Evolutionary conservation across 2,797 vertebrate species (phyloP).

Genomic region (Spondyliosoma cantharus): DNA sequence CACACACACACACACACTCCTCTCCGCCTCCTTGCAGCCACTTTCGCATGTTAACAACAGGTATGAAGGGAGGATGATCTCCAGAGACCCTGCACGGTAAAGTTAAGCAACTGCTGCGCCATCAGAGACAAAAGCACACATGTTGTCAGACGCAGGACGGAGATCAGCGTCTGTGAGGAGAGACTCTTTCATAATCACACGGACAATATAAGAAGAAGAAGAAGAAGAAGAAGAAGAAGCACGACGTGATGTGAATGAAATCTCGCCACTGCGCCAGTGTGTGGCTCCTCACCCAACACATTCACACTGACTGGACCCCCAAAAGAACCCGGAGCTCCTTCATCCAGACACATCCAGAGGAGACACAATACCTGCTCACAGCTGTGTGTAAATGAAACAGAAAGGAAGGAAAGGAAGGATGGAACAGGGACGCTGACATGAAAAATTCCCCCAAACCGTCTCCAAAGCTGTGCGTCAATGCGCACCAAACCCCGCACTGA

Average conservation of each 20-base stretch:
- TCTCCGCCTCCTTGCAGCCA: background rate
- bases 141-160: background rate
- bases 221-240: constrained; percentile 1
- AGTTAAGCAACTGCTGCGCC: constrained; percentile 47
- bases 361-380: background rate
- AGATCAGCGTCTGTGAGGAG: too few species aligned
- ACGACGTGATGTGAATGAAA: constrained; percentile 77
- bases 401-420: too few species aligned
- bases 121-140: background rate
- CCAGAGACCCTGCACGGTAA: constrained; percentile 18
- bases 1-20: background rate
- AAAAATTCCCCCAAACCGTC: background rate
- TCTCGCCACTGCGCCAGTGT: constrained; percentile 68
- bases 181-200: background rate
- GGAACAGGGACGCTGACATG: background rate
- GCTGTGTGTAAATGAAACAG: too few species aligned
- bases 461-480: constrained; percentile 70
- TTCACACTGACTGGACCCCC: constrained; percentile 1
- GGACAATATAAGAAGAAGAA: constrained; percentile 3
- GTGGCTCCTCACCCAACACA: constrained; percentile 34
- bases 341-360: background rate
- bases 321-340: background rate
- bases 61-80: constrained; percentile 28
- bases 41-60: constrained; percentile 43
- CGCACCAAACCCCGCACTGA: constrained; percentile 43